Base-by-base conservation (phyloP, 2,797 vertebrate species). In the Salmo trutta region DNA sequence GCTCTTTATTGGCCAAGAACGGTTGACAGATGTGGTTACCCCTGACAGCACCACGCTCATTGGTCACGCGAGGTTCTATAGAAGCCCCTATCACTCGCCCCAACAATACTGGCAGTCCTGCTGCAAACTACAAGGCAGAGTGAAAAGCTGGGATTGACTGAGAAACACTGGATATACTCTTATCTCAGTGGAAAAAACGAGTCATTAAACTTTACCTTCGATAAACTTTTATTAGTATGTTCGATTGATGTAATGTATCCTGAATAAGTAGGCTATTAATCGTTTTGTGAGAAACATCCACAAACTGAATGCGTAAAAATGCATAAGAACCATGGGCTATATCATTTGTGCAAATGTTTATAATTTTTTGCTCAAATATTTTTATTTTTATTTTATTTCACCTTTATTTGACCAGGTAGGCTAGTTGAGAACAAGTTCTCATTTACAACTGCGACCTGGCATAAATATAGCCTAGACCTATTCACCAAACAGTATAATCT, bases 11-110 rank as follows among this genome's bases (percentile, higher is more conserved):
- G 97, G 97, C 94, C 95, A 82, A 93, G 90, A 93, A 92, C 85
- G 92, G 93, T 93, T 96, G 96, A 97, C 96, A 96, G 96, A 97
- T 96, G 96, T 95, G 94, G 95, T 95, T 95, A 96, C 95, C 95
- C 93, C 93, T 96, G 95, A 95, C 96, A 96, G 96, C 95, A 92
- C 94, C 93, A 87, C 89, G 87, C 88, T 95, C 94, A 97, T 96
- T 97, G 96, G 96, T 91, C 91, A 91, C 90, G 88, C 88, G 89
- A 93, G 87, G 93, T 91, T 92, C 91, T 91, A 88, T 86, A 88
- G 85, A 88, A 91, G 88, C 83, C 88, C 93, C 89, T 86, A 90
- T 90, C 91, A 84, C 91, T 89, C 89, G 89, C 87, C 81, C 87
- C 86, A 86, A 92, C 89, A 90, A 89, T 87, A 88, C 88, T 69